A percentile compares a stretch with the other conserved stretches of the same genome.
phyloP scores from a whole-genome alignment of 2,888 invertebrate species.

The Nomada fabriciana region DNA sequence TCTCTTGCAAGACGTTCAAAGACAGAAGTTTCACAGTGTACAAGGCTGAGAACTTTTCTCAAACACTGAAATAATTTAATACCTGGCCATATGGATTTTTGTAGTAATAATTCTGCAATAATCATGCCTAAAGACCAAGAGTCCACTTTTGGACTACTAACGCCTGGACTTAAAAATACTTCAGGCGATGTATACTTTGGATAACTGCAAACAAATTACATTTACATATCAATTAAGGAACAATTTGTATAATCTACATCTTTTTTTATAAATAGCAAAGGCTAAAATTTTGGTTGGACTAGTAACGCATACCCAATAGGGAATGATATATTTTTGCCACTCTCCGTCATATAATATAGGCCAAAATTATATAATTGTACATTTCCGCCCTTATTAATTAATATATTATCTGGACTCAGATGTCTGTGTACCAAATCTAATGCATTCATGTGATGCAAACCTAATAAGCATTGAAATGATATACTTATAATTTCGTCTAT shows the following conservation, averaged over 20 bases:
- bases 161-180: conserved; percentile 88
- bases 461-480: conserved; percentile 90
- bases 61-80: conserved; percentile 91
- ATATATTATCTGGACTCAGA: conserved; percentile 92
- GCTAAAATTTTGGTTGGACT: conserved; percentile 75
- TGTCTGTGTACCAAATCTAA: conserved; percentile 92
- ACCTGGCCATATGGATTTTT: conserved; percentile 89
- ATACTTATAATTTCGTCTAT: conserved; percentile 87
- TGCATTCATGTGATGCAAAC: conserved; percentile 90
- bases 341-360: conserved; percentile 95
- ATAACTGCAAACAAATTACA: conserved; percentile 85
- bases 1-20: conserved; percentile 92
- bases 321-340: conserved; percentile 94
- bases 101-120: conserved; percentile 91
- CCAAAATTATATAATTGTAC: conserved; percentile 97
- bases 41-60: conserved; percentile 90
- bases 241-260: background rate
- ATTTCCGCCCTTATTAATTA: conserved; percentile 89
- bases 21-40: conserved; percentile 87
- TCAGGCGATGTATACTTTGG: conserved; percentile 94
- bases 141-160: conserved; percentile 91
- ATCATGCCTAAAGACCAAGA: conserved; percentile 98
- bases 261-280: conserved; percentile 5
- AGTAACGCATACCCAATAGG: conserved; percentile 89
- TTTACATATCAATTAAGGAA: no score